phyloP scores from a whole-genome alignment of 2,888 invertebrate species.

The Mylabris sibirica region DNA sequence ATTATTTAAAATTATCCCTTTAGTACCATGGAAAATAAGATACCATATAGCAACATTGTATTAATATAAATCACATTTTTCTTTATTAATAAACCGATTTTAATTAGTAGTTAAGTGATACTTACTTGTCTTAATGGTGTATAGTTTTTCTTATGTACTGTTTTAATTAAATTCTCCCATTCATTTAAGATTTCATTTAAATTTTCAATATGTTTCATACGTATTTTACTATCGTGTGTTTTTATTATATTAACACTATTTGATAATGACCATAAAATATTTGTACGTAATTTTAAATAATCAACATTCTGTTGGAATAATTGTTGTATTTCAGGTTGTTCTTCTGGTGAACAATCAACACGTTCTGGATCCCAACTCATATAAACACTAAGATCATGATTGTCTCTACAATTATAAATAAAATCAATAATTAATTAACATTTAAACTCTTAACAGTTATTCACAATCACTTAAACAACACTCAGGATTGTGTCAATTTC shows the following conservation, averaged over 20 bases:
- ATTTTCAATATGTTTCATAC: constrained; percentile 47
- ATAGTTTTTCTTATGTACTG: constrained; percentile 29
- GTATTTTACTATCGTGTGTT: constrained; percentile 48
- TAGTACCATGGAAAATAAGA: too few relatives aligned
- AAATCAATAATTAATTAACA: too few relatives aligned
- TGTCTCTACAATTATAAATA: constrained; percentile 67
- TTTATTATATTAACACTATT: constrained; percentile 51
- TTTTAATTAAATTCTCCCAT: constrained; percentile 48
- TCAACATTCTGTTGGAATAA: constrained; percentile 53
- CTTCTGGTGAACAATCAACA: constrained; percentile 55
- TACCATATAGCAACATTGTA: too few relatives aligned
- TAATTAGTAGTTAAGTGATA: too few relatives aligned
- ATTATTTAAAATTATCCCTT: too few relatives aligned
- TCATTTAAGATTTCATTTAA: constrained; percentile 46
- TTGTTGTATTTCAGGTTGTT: constrained; percentile 54
- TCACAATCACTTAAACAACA: too few relatives aligned
- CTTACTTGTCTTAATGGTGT: constrained; percentile 40
- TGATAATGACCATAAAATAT: constrained; percentile 48
- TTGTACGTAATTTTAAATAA: constrained; percentile 53
- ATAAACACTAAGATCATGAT: constrained; percentile 78
- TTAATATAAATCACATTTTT: too few relatives aligned
- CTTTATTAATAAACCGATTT: too few relatives aligned
- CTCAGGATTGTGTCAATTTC: too few relatives aligned
- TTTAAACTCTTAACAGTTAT: too few relatives aligned
- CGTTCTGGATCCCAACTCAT: constrained; percentile 73